These are phyloP conservation scores for Hyles lineata DNA, from an alignment of 2,888 invertebrate species.

Conservation along the genomic window DNA sequence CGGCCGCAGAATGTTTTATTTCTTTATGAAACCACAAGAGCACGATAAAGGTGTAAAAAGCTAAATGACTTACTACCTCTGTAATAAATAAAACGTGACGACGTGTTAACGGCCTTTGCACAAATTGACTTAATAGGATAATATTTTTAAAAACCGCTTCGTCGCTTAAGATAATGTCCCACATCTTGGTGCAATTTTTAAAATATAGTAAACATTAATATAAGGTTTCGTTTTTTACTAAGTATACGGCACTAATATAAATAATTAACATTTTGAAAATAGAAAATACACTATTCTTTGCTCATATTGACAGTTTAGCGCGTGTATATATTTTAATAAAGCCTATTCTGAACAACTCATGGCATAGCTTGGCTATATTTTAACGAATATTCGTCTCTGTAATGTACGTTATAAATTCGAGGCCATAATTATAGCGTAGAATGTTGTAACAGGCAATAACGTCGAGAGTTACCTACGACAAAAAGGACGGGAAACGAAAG, in stretches of 20 bases:
- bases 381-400: neutral
- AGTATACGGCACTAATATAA: neutral
- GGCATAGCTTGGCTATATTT: too few species aligned
- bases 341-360: neutral
- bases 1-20: conserved; percentile 31
- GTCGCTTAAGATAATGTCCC: neutral
- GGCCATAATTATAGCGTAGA: conserved; percentile 17
- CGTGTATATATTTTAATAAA: neutral
- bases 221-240: neutral
- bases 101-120: conserved; percentile 40
- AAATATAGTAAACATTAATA: neutral
- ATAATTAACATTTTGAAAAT: too few species aligned
- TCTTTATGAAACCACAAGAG: conserved; percentile 29
- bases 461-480: conserved; percentile 7
- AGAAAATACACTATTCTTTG: too few species aligned
- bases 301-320: neutral
- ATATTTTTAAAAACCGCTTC: conserved; percentile 9
- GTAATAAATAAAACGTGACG: conserved; percentile 38
- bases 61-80: conserved; percentile 35
- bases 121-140: conserved; percentile 33
- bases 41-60: conserved; percentile 40
- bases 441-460: conserved; percentile 27
- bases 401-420: conserved; percentile 14
- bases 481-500: conserved; percentile 28
- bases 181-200: conserved; percentile 3